Conservation (phyloP, 1,140 invertebrate genomes). For the Atopsyche davidsoni region DNA sequence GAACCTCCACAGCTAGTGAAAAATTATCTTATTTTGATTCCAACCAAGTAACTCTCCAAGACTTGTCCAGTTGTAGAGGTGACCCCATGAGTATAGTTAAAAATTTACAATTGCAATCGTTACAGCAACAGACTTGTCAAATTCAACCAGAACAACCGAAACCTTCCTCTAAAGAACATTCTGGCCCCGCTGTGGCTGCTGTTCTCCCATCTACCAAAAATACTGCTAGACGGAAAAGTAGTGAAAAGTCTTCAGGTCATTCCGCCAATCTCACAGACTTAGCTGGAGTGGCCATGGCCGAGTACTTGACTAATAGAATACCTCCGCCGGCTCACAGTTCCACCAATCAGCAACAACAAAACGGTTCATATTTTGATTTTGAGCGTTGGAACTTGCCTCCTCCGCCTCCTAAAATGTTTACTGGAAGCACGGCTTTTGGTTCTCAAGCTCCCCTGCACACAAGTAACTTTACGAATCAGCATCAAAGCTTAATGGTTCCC, state of each 20-base stretch:
- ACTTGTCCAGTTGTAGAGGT: constrained; percentile 62
- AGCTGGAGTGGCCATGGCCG: constrained; percentile 47
- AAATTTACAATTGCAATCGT: constrained; percentile 60
- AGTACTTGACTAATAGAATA: constrained; percentile 55
- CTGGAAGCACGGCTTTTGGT: constrained; percentile 48
- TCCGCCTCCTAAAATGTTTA: constrained; percentile 61
- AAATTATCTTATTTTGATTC: constrained; percentile 53
- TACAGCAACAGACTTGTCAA: constrained; percentile 57
- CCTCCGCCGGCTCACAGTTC: constrained; percentile 65
- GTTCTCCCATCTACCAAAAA: constrained; percentile 34
- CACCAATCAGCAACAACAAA: constrained; percentile 58
- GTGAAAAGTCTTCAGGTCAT: constrained; percentile 42
- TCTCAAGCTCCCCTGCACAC: constrained; percentile 52
- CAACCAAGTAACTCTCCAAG: constrained; percentile 56
- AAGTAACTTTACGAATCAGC: constrained; percentile 56
- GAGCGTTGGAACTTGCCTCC: constrained; percentile 66
- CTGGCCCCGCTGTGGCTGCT: constrained; percentile 33
- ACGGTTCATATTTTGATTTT: constrained; percentile 64
- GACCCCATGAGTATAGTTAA: constrained; percentile 71
- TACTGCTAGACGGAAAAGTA: constrained; percentile 48
- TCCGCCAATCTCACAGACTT: constrained; percentile 47
- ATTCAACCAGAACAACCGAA: constrained; percentile 43
- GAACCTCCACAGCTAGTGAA: constrained; percentile 33
- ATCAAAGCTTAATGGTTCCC: constrained; percentile 57
- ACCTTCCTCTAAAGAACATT: constrained; percentile 44